Conservation (phyloP, 2,888 invertebrate species). For the Epistrophe grossulariae region DNA sequence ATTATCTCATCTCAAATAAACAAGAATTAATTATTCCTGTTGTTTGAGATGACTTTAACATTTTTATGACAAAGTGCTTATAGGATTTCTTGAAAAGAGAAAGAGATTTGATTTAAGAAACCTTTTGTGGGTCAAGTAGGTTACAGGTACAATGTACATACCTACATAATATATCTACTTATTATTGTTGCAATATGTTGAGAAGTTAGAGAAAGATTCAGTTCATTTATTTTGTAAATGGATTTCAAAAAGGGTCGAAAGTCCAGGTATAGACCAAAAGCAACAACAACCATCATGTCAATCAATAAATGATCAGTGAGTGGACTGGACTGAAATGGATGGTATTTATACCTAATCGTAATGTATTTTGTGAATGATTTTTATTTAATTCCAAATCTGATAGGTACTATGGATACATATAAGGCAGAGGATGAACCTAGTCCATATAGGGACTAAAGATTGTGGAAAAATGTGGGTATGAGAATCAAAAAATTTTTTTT, state of each 20-base stretch:
- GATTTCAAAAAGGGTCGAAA: background rate
- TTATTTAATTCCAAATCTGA: background rate
- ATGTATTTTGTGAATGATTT: background rate
- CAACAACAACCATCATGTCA: background rate
- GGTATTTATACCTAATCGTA: background rate
- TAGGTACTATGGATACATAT: too few relatives aligned
- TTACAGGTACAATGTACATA: background rate
- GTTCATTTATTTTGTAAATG: conserved; percentile 9
- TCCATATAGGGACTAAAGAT: too few relatives aligned
- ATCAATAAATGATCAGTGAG: background rate
- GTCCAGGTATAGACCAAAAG: background rate
- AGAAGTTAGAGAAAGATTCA: background rate
- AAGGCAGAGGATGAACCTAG: too few relatives aligned
- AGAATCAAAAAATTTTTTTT: too few relatives aligned
- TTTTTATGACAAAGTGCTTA: conserved; percentile 14
- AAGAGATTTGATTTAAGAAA: conserved; percentile 2
- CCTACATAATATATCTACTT: background rate
- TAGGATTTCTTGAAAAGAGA: conserved; percentile 16
- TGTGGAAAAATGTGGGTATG: too few relatives aligned
- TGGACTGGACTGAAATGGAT: background rate
- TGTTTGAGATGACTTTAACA: conserved; percentile 22
- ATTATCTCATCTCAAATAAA: conserved; percentile 4
- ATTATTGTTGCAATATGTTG: background rate
- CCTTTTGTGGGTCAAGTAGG: background rate
- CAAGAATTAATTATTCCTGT: conserved; percentile 14